These are phyloP conservation scores for Acanthosepion pharaonis DNA, from an alignment of 2,888 invertebrate genomes.

Conservation along the genomic window DNA sequence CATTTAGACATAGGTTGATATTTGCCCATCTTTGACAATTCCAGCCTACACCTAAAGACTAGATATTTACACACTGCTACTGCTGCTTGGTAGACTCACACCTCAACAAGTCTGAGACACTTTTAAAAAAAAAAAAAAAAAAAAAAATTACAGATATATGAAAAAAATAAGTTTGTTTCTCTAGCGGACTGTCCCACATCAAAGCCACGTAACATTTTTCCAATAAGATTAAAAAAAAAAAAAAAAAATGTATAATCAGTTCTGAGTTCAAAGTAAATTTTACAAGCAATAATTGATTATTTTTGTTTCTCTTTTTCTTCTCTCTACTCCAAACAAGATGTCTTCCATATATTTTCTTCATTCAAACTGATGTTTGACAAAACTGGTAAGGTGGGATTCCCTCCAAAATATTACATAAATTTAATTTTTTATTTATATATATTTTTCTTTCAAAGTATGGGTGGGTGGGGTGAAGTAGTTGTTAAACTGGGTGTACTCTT, in stretches of 20 bases:
- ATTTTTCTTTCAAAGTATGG: not conserved
- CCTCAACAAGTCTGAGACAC: not conserved
- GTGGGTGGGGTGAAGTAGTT: not conserved
- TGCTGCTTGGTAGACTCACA: not conserved
- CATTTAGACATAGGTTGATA: not conserved
- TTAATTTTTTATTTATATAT: not conserved
- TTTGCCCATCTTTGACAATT: slow-evolving; percentile 15
- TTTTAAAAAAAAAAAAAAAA: not conserved
- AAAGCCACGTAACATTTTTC: not conserved
- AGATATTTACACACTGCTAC: not conserved
- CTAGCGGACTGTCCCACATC: not conserved
- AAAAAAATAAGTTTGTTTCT: not conserved
- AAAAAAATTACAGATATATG: not conserved
- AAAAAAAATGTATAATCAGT: not conserved
- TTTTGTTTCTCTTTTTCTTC: not conserved
- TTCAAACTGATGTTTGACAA: not conserved
- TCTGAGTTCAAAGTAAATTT: not conserved
- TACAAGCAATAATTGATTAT: not conserved
- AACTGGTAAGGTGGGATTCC: slow-evolving; percentile 14
- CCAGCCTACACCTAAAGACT: not conserved
- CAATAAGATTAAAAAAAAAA: not conserved
- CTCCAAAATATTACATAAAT: not conserved
- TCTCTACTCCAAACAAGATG: not conserved
- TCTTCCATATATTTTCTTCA: not conserved
- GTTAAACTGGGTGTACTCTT: not conserved